Percentiles rank a stretch among this genome's conserved stretches.
These are phyloP conservation scores for Nebria ingens DNA, from an alignment of 1,140 invertebrate species.

Conservation along the genomic window DNA sequence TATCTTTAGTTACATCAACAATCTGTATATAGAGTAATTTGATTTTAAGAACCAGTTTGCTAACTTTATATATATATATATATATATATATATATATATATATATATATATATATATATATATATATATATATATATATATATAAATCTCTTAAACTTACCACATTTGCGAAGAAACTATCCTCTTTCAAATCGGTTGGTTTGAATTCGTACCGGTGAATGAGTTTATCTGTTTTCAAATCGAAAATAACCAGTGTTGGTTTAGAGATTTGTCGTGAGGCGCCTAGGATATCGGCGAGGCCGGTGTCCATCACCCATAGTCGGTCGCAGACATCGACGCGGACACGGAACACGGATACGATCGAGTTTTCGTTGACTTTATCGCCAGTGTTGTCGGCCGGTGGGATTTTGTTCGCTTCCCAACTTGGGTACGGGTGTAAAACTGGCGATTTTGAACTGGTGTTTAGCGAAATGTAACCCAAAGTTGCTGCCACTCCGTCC, in stretches of 20 bases:
- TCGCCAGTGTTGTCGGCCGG: slow-evolving; percentile 28
- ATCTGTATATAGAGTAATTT: slow-evolving; percentile 26
- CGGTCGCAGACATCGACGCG: slow-evolving; percentile 58
- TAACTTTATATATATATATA: too few species aligned
- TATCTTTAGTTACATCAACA: slow-evolving; percentile 53
- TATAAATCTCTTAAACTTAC: slow-evolving; percentile 24
- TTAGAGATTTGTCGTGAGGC: slow-evolving; percentile 46
- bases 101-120: too few species aligned
- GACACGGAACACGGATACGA: slow-evolving; percentile 43
- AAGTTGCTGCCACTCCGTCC: slow-evolving; percentile 55
- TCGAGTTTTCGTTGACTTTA: slow-evolving; percentile 29
- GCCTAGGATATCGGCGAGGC: slow-evolving; percentile 59
- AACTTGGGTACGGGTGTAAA: slow-evolving; percentile 58
- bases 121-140: too few species aligned
- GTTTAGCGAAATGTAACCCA: slow-evolving; percentile 52
- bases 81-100: too few species aligned
- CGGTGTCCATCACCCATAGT: slow-evolving; percentile 65
- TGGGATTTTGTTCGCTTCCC: slow-evolving; percentile 50
- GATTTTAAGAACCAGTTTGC: too few species aligned
- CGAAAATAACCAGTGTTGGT: slow-evolving; percentile 57
- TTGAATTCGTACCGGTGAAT: slow-evolving; percentile 54
- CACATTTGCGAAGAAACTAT: slow-evolving; percentile 60
- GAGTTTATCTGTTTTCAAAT: slow-evolving; percentile 59
- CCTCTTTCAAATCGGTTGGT: slow-evolving; percentile 50
- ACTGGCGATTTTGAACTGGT: slow-evolving; percentile 45